Evolutionary conservation across 2,113 vertebrate species (phyloP).

Genomic region (Tursiops truncatus): DNA sequence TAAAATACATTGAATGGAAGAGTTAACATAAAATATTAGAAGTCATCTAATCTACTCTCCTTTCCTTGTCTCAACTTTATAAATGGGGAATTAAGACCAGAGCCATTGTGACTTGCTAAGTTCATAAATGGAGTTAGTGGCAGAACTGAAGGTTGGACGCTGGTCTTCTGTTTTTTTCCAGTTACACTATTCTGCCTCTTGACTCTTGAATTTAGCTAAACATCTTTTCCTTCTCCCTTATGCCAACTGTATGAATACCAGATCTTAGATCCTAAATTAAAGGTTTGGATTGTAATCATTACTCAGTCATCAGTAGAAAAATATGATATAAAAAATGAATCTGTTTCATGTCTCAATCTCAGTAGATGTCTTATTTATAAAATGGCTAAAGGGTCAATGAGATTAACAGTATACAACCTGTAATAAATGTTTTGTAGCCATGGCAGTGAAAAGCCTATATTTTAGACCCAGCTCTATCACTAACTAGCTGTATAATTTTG

Average conservation of each 20-base stretch:
- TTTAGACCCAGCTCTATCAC: not conserved
- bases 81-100: not conserved
- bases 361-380: not conserved
- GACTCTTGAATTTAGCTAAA: not conserved
- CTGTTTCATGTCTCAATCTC: not conserved
- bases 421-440: not conserved
- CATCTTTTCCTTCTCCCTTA: not conserved
- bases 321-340: not conserved
- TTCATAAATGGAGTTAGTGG: not conserved
- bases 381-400: not conserved
- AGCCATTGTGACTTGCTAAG: not conserved
- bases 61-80: not conserved
- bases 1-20: not conserved
- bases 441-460: not conserved
- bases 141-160: not conserved
- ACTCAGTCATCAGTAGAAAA: not conserved
- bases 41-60: not conserved
- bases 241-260: not conserved
- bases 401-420: not conserved
- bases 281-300: not conserved
- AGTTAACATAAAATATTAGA: not conserved
- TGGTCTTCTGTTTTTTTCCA: not conserved
- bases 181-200: not conserved
- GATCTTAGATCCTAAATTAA: not conserved
- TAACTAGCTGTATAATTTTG: not conserved